Conservation (phyloP, 2,888 invertebrate genomes). For the Leptinotarsa rubiginosa region DNA sequence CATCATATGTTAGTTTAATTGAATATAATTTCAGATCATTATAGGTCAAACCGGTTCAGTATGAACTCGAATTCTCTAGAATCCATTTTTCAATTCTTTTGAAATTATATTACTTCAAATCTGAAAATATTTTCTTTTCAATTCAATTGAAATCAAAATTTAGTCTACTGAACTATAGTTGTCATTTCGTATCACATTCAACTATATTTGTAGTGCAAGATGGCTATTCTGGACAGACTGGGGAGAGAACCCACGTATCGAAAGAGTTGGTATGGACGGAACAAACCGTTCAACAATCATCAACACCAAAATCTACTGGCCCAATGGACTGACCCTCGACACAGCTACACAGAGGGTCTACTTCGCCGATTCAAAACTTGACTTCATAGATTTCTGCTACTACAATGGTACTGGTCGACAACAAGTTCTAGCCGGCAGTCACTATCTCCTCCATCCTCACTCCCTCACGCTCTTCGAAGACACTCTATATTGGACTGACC, state of each 20-base stretch:
- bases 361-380: conserved; percentile 96
- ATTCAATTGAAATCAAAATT: too few species aligned
- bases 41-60: neutral
- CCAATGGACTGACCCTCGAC: conserved; percentile 96
- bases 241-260: conserved; percentile 97
- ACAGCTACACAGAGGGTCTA: conserved; percentile 93
- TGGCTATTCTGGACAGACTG: conserved; percentile 99
- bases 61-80: too few species aligned
- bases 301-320: conserved; percentile 97
- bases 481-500: conserved; percentile 95
- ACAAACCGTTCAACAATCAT: conserved; percentile 86
- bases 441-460: conserved; percentile 95
- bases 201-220: conserved; percentile 68
- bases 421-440: conserved; percentile 88
- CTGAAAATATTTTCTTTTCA: too few species aligned
- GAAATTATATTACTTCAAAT: too few species aligned
- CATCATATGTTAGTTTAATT: too few species aligned
- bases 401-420: conserved; percentile 94
- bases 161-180: too few species aligned
- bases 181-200: too few species aligned
- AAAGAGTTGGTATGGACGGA: conserved; percentile 97
- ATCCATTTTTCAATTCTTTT: too few species aligned
- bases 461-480: conserved; percentile 96
- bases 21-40: neutral
- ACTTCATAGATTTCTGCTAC: conserved; percentile 97